Evolutionary conservation across 2,113 vertebrate genomes (phyloP), one percentile per base, ranked within the genome.

Genomic region (Cercocebus atys): DNA sequence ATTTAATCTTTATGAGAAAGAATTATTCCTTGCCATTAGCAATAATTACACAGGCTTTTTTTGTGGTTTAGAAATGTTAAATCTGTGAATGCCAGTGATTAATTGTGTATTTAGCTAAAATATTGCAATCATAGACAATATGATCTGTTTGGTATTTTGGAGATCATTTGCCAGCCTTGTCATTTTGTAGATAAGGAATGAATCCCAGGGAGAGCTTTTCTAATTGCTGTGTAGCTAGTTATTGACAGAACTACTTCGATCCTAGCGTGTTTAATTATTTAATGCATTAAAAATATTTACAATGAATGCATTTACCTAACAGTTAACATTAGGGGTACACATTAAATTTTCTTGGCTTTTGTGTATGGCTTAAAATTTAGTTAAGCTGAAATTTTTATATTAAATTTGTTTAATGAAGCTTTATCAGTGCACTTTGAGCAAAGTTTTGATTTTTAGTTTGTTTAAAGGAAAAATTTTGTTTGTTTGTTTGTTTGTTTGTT

Each of bases 371-470:
- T 94, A 92, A 95, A 94, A 81, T 95, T 95, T 94, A 91, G 8
- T 87, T 70, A 93, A 91, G 18, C n/a, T 57, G 35, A 96, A 92
- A 64, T 93, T 93, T 96, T 94, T 75, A 66, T 80, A 96, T 93
- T 78, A 52, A 66, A 84, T 72, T 85, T 96, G 35, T 50, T 93
- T 92, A 75, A 83, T 89, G 38, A 89, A 59, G 8, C 13, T 82
- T 95, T 88, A 35, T 93, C 57, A 88, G 23, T 79, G 0, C 5
- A 45, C 38, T 93, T 96, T 55, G 52, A 89, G 8, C 52, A 78
- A 83, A 82, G 32, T 97, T 84, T 22, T 91, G 25, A 59, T 66
- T 85, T 95, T 66, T 88, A 73, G 57, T 82, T 93, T 75, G 57
- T 64, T 76, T 94, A 61, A 89, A 94, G 70, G 38, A 59, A 93